These are phyloP conservation scores for Hirudo medicinalis DNA, from an alignment of 1,140 invertebrate genomes.

Conservation along the genomic window DNA sequence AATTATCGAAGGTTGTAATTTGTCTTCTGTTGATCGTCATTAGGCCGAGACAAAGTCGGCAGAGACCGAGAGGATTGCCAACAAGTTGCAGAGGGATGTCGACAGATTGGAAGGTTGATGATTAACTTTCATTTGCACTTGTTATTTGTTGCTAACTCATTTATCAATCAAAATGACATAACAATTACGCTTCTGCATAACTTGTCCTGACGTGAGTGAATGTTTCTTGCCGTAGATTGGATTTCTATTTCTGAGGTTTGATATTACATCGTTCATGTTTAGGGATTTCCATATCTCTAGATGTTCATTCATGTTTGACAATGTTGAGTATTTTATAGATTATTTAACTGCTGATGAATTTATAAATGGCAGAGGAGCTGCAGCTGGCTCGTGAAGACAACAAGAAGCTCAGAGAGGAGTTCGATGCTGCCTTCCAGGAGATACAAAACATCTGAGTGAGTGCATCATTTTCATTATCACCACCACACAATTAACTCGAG, in stretches of 20 bases:
- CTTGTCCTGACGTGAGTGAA: too few species aligned
- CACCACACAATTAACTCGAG: not conserved
- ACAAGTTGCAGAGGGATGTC: slow-evolving; percentile 99
- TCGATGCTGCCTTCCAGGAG: slow-evolving; percentile 18
- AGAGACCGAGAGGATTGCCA: slow-evolving; percentile 97
- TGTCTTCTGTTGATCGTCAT: not conserved
- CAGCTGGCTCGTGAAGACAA: not conserved
- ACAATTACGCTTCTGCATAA: too few species aligned
- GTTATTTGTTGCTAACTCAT: not conserved
- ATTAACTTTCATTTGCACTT: not conserved
- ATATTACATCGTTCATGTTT: too few species aligned
- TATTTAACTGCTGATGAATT: too few species aligned
- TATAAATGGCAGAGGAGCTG: slow-evolving; percentile 12
- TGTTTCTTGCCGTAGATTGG: too few species aligned
- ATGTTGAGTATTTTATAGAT: too few species aligned
- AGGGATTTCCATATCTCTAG: too few species aligned
- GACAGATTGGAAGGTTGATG: slow-evolving; percentile 96
- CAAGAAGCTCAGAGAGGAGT: slow-evolving; percentile 13
- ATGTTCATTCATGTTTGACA: too few species aligned
- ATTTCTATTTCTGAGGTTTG: too few species aligned
- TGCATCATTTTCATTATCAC: not conserved
- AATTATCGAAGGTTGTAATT: not conserved
- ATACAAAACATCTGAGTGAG: slow-evolving; percentile 15
- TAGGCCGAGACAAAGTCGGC: slow-evolving; percentile 98
- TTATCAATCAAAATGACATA: not conserved